Conservation (phyloP, 2,113 vertebrate genomes). For the Cololabis saira region DNA sequence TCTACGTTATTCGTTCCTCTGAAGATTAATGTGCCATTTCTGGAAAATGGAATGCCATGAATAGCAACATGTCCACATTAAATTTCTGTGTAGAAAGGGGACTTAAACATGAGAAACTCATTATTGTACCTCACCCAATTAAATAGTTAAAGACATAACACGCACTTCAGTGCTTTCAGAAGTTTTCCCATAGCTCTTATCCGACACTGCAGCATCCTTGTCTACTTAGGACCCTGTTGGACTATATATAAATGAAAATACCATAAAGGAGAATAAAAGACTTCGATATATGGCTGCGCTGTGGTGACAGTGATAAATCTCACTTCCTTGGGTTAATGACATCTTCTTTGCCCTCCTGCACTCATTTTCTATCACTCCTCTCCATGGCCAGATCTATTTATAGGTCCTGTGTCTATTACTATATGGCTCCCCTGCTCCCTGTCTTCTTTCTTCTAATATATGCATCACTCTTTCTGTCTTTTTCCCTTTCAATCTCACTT, state of each 20-base stretch:
- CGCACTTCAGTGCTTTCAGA: slow-evolving; percentile 6
- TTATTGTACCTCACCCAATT: slow-evolving; percentile 26
- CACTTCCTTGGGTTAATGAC: slow-evolving; percentile 59
- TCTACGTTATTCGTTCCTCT: slow-evolving; percentile 44
- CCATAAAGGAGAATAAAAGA: slow-evolving; percentile 22
- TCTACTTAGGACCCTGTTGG: neutral
- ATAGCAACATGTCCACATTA: slow-evolving; percentile 29
- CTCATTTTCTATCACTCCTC: slow-evolving; percentile 52
- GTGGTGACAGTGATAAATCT: slow-evolving; percentile 62
- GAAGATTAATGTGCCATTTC: slow-evolving; percentile 47
- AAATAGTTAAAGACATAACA: slow-evolving; percentile 15
- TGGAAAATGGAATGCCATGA: slow-evolving; percentile 40
- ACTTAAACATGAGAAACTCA: slow-evolving; percentile 3
- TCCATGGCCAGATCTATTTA: slow-evolving; percentile 59
- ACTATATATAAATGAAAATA: slow-evolving; percentile 11
- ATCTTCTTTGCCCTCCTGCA: slow-evolving; percentile 55
- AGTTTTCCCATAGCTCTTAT: slow-evolving; percentile 4
- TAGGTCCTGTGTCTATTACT: slow-evolving; percentile 44
- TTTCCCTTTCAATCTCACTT: slow-evolving; percentile 26
- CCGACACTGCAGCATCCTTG: slow-evolving; percentile 1
- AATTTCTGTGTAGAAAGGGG: neutral
- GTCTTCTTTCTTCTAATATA: slow-evolving; percentile 38
- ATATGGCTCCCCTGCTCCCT: slow-evolving; percentile 32
- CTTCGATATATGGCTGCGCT: slow-evolving; percentile 18
- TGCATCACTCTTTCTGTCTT: slow-evolving; percentile 32